Evolutionary conservation across 2,113 vertebrate genomes (phyloP), one percentile per base, ranked within the genome.

Genomic region (Raphicerus campestris): DNA sequence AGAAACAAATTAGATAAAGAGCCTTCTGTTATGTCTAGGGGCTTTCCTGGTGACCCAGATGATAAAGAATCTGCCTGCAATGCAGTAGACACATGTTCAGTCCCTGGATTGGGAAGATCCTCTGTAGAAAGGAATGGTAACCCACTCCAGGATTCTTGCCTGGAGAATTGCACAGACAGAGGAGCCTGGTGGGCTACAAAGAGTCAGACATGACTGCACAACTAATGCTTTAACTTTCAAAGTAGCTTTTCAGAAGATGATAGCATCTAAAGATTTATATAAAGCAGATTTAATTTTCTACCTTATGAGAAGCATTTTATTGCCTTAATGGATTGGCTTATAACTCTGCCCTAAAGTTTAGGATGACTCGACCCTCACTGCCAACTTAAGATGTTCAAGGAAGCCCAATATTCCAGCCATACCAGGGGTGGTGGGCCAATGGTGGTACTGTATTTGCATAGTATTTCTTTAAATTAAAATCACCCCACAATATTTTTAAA

Each of bases 391-490:
- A 51, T 63, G 49, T 30, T 89, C 85, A 61, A 45, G 47, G 32
- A 87, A 58, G n/a, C 13, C 35, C 56, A 45, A 10, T 22, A 32
- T 24, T 73, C 9, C 7, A 39, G 20, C 10, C 28, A 20, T 26
- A 39, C 3, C 30, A 77, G 24, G 5, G 10, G 2, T 51, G 28
- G 7, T 7, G 35, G 28, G 28, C 9, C 26, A 85, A 15, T 7
- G n/a, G 5, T 6, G 39, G 3, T n/a, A 61, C 45, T 97, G 51
- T 10, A 10, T 45, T 91, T 86, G 10, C 16, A 63, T 2, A 26
- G 24, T 6, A 85, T 75, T 63, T 81, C n/a, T 63, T 81, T 75
- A 66, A 73, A 20, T 39, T 61, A 30, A 81, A 94, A 81, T 63
- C 0, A 19, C 17, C 19, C 35, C 13, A 60, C 49, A 26, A 63